Conservation (phyloP, 2,888 invertebrate genomes). For the Drosophila buzzatii region DNA sequence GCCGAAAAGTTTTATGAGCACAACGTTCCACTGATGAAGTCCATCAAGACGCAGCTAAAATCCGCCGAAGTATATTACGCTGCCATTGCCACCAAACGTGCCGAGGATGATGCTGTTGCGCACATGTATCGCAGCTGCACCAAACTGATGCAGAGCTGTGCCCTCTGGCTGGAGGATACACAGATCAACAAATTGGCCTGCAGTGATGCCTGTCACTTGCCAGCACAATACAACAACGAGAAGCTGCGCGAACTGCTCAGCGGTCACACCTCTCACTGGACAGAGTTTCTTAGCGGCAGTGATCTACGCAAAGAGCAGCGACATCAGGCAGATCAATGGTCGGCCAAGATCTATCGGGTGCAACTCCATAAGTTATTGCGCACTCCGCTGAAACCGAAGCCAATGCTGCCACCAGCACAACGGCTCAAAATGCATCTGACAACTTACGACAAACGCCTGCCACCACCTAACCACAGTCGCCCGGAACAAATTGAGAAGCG, state of each 20-base stretch:
- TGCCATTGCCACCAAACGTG: slow-evolving; percentile 85
- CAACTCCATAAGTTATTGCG: slow-evolving; percentile 54
- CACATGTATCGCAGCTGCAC: slow-evolving; percentile 84
- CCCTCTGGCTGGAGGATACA: slow-evolving; percentile 92
- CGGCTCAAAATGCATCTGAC: slow-evolving; percentile 87
- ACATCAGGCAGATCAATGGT: slow-evolving; percentile 87
- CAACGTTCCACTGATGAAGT: slow-evolving; percentile 89
- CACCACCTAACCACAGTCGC: slow-evolving; percentile 86
- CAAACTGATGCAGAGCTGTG: slow-evolving; percentile 88
- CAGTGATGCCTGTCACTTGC: slow-evolving; percentile 86
- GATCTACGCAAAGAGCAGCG: slow-evolving; percentile 86
- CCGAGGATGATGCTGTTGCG: slow-evolving; percentile 81
- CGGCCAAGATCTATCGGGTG: slow-evolving; percentile 86
- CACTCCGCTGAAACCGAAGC: slow-evolving; percentile 72
- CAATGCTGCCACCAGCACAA: slow-evolving; percentile 85
- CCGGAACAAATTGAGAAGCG: slow-evolving; percentile 46
- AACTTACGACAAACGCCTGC: slow-evolving; percentile 88
- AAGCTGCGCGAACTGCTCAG: slow-evolving; percentile 88
- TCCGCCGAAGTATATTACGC: slow-evolving; percentile 88
- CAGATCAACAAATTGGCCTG: slow-evolving; percentile 88
- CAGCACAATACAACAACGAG: slow-evolving; percentile 90
- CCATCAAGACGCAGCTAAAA: slow-evolving; percentile 89
- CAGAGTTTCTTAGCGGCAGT: slow-evolving; percentile 88
- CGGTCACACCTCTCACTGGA: slow-evolving; percentile 88
- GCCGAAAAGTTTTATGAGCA: slow-evolving; percentile 92